Evolutionary conservation across 1,140 invertebrate genomes (phyloP).

Genomic region (Drosophila chauvacae): DNA sequence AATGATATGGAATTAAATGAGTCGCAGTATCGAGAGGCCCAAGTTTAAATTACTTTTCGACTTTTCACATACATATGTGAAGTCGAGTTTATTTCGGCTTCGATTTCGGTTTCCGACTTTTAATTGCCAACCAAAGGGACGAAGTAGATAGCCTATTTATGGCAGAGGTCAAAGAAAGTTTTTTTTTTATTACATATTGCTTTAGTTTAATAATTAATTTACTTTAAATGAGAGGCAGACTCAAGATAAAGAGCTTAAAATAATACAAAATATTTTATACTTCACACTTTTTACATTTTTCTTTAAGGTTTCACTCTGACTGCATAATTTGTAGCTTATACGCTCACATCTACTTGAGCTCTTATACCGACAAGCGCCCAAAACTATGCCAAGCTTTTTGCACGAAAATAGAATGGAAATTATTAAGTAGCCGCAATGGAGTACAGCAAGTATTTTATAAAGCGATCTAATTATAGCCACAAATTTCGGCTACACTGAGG

Average conservation of each 20-base stretch:
- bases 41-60: conserved; percentile 62
- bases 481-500: background rate
- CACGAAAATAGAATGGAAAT: background rate
- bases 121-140: conserved; percentile 37
- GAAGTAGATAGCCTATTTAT: background rate
- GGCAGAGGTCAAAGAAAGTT: background rate
- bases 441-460: conserved; percentile 20
- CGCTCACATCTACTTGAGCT: background rate
- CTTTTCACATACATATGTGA: conserved; percentile 20
- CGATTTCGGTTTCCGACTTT: conserved; percentile 32
- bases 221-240: background rate
- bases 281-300: background rate
- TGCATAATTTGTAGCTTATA: conserved; percentile 5
- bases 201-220: background rate
- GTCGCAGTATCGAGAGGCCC: conserved; percentile 14
- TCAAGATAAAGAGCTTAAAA: background rate
- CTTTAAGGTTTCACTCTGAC: no score
- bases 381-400: conserved; percentile 59
- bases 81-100: conserved; percentile 12
- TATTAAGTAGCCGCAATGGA: conserved; percentile 41
- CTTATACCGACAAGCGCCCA: conserved; percentile 27
- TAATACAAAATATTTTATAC: no score
- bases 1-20: conserved; percentile 45
- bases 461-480: conserved; percentile 1
- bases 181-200: background rate